These are phyloP conservation scores for Delphinapterus leucas DNA, from an alignment of 2,113 vertebrate genomes.

Conservation along the genomic window DNA sequence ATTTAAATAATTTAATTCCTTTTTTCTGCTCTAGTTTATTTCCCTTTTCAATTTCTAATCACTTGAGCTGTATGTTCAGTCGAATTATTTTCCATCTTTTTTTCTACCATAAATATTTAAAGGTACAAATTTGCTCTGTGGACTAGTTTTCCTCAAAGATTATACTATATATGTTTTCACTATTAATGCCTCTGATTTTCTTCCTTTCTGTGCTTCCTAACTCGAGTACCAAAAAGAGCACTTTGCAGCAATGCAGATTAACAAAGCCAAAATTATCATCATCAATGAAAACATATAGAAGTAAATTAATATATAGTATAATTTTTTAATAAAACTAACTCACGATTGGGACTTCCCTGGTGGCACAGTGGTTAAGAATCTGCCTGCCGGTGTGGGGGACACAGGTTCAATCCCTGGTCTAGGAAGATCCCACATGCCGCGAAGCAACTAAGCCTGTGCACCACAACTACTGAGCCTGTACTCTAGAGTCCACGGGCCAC, in stretches of 20 bases:
- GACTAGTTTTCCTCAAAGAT: neutral
- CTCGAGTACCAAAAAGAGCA: neutral
- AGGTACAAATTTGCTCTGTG: neutral
- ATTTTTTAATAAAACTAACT: neutral
- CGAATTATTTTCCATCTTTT: conserved; percentile 13
- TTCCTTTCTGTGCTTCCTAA: neutral
- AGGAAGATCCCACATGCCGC: too few species aligned
- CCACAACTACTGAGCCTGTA: too few species aligned
- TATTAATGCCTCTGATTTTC: neutral
- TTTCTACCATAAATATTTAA: neutral
- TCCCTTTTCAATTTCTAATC: conserved; percentile 6
- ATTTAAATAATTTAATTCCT: conserved; percentile 10
- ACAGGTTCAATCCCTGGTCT: too few species aligned
- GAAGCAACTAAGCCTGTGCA: too few species aligned
- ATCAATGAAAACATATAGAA: neutral
- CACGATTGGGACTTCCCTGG: too few species aligned
- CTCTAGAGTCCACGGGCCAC: too few species aligned
- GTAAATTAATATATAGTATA: neutral
- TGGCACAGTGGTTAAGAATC: too few species aligned
- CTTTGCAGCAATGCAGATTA: neutral
- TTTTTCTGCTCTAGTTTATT: conserved; percentile 8
- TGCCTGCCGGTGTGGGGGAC: too few species aligned
- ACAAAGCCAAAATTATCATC: conserved; percentile 22
- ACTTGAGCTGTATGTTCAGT: neutral
- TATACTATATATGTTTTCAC: neutral